Base-by-base conservation (phyloP, 2,888 invertebrate species). In the Chrysolina haemoptera region DNA sequence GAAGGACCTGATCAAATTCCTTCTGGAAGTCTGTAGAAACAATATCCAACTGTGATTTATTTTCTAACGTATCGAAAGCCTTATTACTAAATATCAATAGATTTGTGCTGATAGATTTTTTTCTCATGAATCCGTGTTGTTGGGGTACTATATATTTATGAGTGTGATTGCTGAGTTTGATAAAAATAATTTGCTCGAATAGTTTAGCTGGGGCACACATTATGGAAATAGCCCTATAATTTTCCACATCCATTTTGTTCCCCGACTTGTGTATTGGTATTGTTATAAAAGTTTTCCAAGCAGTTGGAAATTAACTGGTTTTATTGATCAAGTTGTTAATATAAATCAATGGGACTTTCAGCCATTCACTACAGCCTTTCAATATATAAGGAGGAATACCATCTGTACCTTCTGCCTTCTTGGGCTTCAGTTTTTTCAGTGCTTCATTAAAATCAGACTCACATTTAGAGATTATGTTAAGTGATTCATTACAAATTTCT, bases 231-330 rank as follows among this genome's bases (percentile, higher is more conserved):
- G 43, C 43, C 43, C 43, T 43, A 43, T 43, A 43, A 43, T 53
- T 53, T 53, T 16, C 55, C 55, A 53, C 55, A 53, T 53, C 55
- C 55, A 53, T 53, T 53, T 53, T 53, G 55, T 53, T 53, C 55
- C 20, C 55, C 55, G 55, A 53, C 55, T 53, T 53, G 20, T 53
- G 55, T 53, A 53, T 53, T 53, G 55, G 55, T 53, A 53, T 53
- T 5, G 55, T 53, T 16, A 53, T 53, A 53, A 12, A 16, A 53
- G 55, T 53, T 53, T 53, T 53, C 18, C 53, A 53, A 53, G 55
- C 48, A 48, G 48, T 48, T 48, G 48, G 48, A 6, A 48, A 48
- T 5, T 1, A 48, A 48, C 48, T 16, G 20, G 55, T 53, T 53
- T 53, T 14, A 53, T 4, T 53, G 1, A 53, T 53, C 55, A 53